phyloP scores from a whole-genome alignment of 2,888 invertebrate species.

The Microdon myrmicae region DNA sequence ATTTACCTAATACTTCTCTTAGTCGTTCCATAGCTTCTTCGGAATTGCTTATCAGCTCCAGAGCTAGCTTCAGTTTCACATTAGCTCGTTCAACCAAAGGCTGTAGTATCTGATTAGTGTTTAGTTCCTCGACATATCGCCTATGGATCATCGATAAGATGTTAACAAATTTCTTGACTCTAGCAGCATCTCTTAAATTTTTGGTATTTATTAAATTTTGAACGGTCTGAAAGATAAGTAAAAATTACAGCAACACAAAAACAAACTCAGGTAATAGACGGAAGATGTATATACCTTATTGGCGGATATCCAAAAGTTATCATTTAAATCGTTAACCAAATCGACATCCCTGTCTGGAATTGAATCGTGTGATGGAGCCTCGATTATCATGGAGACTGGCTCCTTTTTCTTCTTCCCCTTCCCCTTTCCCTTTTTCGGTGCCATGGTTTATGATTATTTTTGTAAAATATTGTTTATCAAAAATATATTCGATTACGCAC shows the following conservation, averaged over 20 bases:
- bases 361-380: constrained; percentile 46
- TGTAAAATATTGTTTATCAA: constrained; percentile 13
- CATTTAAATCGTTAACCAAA: constrained; percentile 57
- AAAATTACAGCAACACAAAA: too few species aligned
- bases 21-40: constrained; percentile 57
- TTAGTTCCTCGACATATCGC: constrained; percentile 55
- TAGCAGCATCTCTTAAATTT: constrained; percentile 56
- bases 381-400: constrained; percentile 29
- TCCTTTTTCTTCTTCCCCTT: constrained; percentile 37
- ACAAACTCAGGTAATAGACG: too few species aligned
- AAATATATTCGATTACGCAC: too few species aligned
- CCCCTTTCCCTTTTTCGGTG: constrained; percentile 51
- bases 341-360: constrained; percentile 57
- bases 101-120: constrained; percentile 41
- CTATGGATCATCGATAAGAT: constrained; percentile 57
- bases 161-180: constrained; percentile 58
- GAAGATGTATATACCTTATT: constrained; percentile 50
- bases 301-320: constrained; percentile 57
- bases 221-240: constrained; percentile 55
- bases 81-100: constrained; percentile 57
- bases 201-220: constrained; percentile 55
- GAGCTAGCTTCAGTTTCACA: constrained; percentile 57
- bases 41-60: constrained; percentile 58
- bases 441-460: constrained; percentile 45
- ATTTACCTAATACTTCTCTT: constrained; percentile 55